phyloP scores from a whole-genome alignment of 2,113 vertebrate species.

The Telmatochromis brachygnathus region DNA sequence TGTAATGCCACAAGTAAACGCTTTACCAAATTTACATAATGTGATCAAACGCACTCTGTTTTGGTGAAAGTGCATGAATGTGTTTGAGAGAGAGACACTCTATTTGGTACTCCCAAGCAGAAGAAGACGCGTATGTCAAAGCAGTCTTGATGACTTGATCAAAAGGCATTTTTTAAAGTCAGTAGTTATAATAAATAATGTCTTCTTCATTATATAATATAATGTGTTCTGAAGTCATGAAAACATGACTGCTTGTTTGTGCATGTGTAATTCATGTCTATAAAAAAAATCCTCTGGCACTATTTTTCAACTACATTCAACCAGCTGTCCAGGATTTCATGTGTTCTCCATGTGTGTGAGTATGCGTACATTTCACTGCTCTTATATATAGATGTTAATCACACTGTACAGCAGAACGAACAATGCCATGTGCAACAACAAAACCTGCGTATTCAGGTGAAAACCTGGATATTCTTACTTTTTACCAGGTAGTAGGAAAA shows the following conservation, averaged over 20 bases:
- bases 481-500: not conserved
- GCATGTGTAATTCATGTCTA: not conserved
- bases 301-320: not conserved
- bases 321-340: not conserved
- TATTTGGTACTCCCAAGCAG: not conserved
- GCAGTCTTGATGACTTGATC: not conserved
- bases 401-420: not conserved
- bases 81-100: not conserved
- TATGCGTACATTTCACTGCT: not conserved
- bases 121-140: not conserved
- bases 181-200: not conserved
- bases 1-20: not conserved
- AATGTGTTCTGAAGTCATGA: not conserved
- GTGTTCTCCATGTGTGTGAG: not conserved
- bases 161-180: not conserved
- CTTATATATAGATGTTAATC: not conserved
- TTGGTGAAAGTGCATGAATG: not conserved
- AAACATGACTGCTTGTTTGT: not conserved
- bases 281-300: not conserved
- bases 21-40: slow-evolving; percentile 22
- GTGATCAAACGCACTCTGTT: not conserved
- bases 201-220: not conserved
- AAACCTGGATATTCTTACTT: not conserved
- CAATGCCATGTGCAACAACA: not conserved
- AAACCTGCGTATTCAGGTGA: not conserved